These are phyloP conservation scores for Molorchus minor DNA, from an alignment of 2,888 invertebrate species.

Conservation along the genomic window DNA sequence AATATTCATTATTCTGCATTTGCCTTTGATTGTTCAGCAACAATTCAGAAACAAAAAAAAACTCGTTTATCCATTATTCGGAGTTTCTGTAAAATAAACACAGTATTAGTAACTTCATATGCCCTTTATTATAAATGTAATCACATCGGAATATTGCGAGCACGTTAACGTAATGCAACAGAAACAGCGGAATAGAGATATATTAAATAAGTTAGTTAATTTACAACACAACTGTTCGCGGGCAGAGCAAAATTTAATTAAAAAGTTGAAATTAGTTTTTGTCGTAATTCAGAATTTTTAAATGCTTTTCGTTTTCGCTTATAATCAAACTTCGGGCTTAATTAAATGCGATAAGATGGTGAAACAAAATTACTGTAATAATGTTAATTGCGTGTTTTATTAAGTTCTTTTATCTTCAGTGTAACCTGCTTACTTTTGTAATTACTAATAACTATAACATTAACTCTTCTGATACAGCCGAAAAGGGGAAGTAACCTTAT, in stretches of 20 bases:
- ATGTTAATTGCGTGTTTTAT: slow-evolving; percentile 48
- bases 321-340: slow-evolving; percentile 56
- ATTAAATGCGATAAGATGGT: slow-evolving; percentile 54
- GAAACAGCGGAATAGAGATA: slow-evolving; percentile 44
- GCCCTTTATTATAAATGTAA: slow-evolving; percentile 35
- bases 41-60: no score
- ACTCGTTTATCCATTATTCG: no score
- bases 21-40: no score
- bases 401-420: slow-evolving; percentile 27
- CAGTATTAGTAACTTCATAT: slow-evolving; percentile 29
- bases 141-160: slow-evolving; percentile 39
- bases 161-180: slow-evolving; percentile 43
- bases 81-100: slow-evolving; percentile 4
- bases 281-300: slow-evolving; percentile 62
- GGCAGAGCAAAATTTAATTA: slow-evolving; percentile 61
- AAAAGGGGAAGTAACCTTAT: no score
- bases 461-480: no score
- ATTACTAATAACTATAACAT: no score
- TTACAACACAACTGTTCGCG: slow-evolving; percentile 57
- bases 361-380: slow-evolving; percentile 46
- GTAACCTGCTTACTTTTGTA: neutral
- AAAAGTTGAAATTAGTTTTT: slow-evolving; percentile 64
- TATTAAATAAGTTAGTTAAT: slow-evolving; percentile 59
- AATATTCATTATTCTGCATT: no score
- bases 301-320: slow-evolving; percentile 55